Evolutionary conservation across 2,888 invertebrate species (phyloP), one percentile per base, ranked within the genome.

Genomic region (Scaptomyza caliginosa): DNA sequence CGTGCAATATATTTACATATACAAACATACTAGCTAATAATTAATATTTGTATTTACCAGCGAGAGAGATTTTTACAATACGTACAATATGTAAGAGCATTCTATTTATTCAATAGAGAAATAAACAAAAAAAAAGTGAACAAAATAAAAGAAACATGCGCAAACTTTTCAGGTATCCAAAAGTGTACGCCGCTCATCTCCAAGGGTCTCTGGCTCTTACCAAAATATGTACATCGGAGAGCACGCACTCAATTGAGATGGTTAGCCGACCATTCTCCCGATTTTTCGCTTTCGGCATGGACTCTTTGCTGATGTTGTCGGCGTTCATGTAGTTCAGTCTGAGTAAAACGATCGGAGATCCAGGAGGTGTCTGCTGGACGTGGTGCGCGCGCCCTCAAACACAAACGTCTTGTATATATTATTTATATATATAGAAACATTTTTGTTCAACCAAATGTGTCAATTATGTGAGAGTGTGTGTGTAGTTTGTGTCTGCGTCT

Each of bases 341-440:
- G 90, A 90, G 90, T 72, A 86, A 88, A 90, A 89, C 90, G 89
- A 88, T 90, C 90, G 90, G 89, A 86, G 91, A 88, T 90, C 90
- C 90, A 90, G 90, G 89, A 89, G 86, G 89, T 88, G 85, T 79
- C 81, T 78, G 74, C 90, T 90, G 90, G 90, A 90, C 79, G 87
- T 79, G 68, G 76, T 82, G 84, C 75, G 86, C 73, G 75, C 74
- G 80, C 74, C 73, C 75, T 78, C 75, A 77, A 71, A 76, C 75
- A 77, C 79, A 77, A 70, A 75, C 57, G 77, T 75, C 79, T 68
- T 77, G 76, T 75, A 78, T 74, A 80, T 83, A 83, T 71, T 74
- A 72, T 80, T 80, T 77, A 78, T 86, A 83, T 83, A 78, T 85
- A 81, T 87, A 83, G 67, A 77, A 74, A 75, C 58, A 64, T 43